Percentiles rank a stretch among this genome's conserved stretches.
These are phyloP conservation scores for Scaptomyza reducta DNA, from an alignment of 2,888 invertebrate species.

Conservation along the genomic window DNA sequence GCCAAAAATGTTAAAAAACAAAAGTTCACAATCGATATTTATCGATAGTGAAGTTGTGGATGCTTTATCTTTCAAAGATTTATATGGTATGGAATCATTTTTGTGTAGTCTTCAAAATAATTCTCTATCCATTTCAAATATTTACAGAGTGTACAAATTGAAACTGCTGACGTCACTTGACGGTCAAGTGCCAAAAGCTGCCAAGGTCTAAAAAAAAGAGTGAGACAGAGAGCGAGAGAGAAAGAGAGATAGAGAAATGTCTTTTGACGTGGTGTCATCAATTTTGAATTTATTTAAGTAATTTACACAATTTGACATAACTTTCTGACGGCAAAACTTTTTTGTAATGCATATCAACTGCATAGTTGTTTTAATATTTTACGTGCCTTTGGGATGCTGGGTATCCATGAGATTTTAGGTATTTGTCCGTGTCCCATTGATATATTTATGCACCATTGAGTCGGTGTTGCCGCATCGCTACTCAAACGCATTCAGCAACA, in stretches of 20 bases:
- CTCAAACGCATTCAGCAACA: slow-evolving; percentile 62
- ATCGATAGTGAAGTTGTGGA: too few species aligned
- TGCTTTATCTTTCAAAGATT: too few species aligned
- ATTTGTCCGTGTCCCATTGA: slow-evolving; percentile 42
- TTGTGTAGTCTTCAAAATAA: too few species aligned
- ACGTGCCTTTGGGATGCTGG: slow-evolving; percentile 53
- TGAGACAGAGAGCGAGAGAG: slow-evolving; percentile 1
- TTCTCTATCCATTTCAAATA: background rate
- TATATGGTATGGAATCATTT: too few species aligned
- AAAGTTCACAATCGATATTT: too few species aligned
- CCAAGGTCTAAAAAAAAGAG: slow-evolving; percentile 47
- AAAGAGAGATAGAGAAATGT: background rate
- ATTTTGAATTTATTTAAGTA: slow-evolving; percentile 73
- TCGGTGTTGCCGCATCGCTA: slow-evolving; percentile 33
- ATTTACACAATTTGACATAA: slow-evolving; percentile 61
- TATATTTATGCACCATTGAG: slow-evolving; percentile 63
- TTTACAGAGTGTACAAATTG: slow-evolving; percentile 3
- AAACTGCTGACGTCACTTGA: slow-evolving; percentile 61
- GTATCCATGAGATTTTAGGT: slow-evolving; percentile 32
- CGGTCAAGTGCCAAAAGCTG: slow-evolving; percentile 72
- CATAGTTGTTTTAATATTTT: slow-evolving; percentile 62
- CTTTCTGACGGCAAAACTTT: slow-evolving; percentile 52
- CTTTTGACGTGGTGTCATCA: slow-evolving; percentile 70
- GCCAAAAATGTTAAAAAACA: too few species aligned
- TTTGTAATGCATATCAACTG: slow-evolving; percentile 21